These are phyloP conservation scores for Siphamia tubifer DNA, from an alignment of 2,113 vertebrate species.

Conservation along the genomic window DNA sequence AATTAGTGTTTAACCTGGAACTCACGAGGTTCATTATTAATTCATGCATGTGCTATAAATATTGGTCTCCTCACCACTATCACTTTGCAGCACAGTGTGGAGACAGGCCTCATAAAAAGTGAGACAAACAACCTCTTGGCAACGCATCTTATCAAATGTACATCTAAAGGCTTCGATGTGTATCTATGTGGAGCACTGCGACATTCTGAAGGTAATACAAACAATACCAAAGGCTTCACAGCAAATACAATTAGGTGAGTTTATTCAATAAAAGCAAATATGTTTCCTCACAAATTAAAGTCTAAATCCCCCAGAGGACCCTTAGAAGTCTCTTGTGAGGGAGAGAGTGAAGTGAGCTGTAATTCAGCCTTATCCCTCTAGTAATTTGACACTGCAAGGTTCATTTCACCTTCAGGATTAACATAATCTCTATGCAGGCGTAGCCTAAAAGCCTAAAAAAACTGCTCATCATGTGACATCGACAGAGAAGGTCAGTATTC, in stretches of 20 bases:
- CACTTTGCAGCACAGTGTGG: background rate
- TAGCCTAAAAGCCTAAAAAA: conserved; percentile 13
- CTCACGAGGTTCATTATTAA: background rate
- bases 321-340: background rate
- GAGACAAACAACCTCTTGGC: background rate
- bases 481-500: background rate
- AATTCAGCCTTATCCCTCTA: conserved; percentile 13
- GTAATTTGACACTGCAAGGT: conserved; percentile 48
- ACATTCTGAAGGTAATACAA: conserved; percentile 17
- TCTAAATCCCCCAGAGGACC: background rate
- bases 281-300: conserved; percentile 27
- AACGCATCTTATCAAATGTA: background rate
- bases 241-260: conserved; percentile 45
- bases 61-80: background rate
- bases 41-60: background rate
- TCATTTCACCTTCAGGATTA: conserved; percentile 65
- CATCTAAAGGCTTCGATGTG: background rate
- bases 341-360: background rate
- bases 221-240: background rate
- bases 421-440: conserved; percentile 30
- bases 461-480: background rate
- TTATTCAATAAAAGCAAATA: conserved; percentile 28
- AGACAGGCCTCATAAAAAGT: background rate
- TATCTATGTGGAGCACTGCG: conserved; percentile 7
- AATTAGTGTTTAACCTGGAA: background rate